Base-by-base conservation (phyloP, 2,797 vertebrate species). In the Diglossa cyanea region DNA sequence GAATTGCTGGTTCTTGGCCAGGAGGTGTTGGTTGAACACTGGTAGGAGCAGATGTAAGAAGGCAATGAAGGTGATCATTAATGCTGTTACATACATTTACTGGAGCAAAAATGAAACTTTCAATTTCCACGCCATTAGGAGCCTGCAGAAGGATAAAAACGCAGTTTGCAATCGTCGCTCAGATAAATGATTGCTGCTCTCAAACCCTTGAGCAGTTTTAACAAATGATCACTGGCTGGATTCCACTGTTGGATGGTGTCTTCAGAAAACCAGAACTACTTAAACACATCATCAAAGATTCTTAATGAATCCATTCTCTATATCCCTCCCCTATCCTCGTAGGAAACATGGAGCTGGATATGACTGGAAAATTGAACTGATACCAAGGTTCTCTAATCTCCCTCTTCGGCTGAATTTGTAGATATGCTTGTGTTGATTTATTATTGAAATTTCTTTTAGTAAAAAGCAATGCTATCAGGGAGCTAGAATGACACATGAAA, bases 111-210 rank as follows among this genome's bases (percentile, higher is more conserved):
- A 63, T 30, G 74, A 94, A 94, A 93, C 70, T 96, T 79, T 95
- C 55, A 3, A 72, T 96, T 95, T 97, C 86, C 86, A 85, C 10
- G 1, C 68, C 80, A 96, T 95, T 94, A 97, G 73, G 44, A 90
- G 48, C 31, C 86, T 63, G 66, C 86, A 93, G 87, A 93, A 91
- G 74, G 89, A 90, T 77, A 90, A 87, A 91, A 93, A 74, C 70
- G 39, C 53, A 60, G 86, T 92, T 96, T 93, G 70, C 90, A 93
- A 18, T 85, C 65, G 75, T 93, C 13, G 0, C 61, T 74, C 45
- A 71, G 91, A 92, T 89, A 95, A 96, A 84, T 80, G 94, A 91
- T 89, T 78, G 45, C 81, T 91, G 39, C 85, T 94, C 30, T 93
- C 86, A 95, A 94, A 86, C 14, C 23, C 82, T 94, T 84, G 89